phyloP scores from a whole-genome alignment of 1,140 invertebrate genomes.

The Drosophila kurseongensis region DNA sequence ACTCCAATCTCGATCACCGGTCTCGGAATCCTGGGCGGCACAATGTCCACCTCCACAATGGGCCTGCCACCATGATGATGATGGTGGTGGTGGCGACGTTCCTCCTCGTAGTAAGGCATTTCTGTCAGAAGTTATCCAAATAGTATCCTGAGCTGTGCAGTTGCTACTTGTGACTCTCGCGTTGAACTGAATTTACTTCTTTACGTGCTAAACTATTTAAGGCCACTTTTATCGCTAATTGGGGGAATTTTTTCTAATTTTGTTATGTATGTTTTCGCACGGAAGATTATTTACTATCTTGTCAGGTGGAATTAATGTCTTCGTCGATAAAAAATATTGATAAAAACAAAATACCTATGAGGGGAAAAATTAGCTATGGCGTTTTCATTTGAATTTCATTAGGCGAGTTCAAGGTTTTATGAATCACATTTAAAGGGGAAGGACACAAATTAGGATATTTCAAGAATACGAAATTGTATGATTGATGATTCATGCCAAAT shows the following conservation, averaged over 20 bases:
- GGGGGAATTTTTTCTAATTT: constrained; percentile 47
- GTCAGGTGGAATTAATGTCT: constrained; percentile 64
- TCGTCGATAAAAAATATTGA: constrained; percentile 63
- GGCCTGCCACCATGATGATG: constrained; percentile 61
- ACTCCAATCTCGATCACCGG: constrained; percentile 68
- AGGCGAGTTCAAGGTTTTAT: constrained; percentile 14
- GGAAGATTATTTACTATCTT: constrained; percentile 69
- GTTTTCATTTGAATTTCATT: constrained; percentile 25
- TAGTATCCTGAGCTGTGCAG: constrained; percentile 16
- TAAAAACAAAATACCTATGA: constrained; percentile 35
- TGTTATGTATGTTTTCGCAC: constrained; percentile 12
- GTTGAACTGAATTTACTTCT: constrained; percentile 47
- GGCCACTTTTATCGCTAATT: constrained; percentile 31
- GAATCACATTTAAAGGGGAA: constrained; percentile 26
- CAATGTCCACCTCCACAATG: constrained; percentile 72
- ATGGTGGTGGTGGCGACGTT: constrained; percentile 65
- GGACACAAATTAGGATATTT: not conserved
- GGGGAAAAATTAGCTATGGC: constrained; percentile 8
- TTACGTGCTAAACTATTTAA: constrained; percentile 65
- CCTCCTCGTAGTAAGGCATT: constrained; percentile 73
- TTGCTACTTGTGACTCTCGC: constrained; percentile 25
- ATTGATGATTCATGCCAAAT: not conserved
- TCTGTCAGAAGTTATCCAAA: constrained; percentile 14
- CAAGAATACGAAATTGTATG: not conserved
- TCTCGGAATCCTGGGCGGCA: constrained; percentile 61